Evolutionary conservation across 2,888 invertebrate species (phyloP).

Genomic region (Dioctria rufipes): DNA sequence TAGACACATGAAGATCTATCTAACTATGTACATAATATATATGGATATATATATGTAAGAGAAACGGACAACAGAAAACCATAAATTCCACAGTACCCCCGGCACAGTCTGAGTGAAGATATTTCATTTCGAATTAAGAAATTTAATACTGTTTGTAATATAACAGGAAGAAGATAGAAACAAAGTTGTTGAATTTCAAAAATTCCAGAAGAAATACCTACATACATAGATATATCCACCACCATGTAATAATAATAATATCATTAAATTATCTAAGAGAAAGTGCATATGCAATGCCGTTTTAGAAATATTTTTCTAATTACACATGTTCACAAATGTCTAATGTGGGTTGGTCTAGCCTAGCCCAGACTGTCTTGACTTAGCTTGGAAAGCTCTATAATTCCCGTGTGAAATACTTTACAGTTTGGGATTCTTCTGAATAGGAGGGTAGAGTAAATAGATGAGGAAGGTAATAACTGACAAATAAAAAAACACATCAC

Average conservation of each 20-base stretch:
- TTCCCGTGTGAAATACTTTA: constrained; percentile 33
- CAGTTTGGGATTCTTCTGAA: constrained; percentile 5
- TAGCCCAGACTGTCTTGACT: background rate
- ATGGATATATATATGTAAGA: background rate
- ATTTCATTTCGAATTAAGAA: background rate
- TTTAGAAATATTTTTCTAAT: constrained; percentile 41
- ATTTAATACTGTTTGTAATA: constrained; percentile 4
- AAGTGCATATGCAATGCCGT: constrained; percentile 50
- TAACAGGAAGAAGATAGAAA: background rate
- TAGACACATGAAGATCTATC: too few species aligned
- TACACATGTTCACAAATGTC: background rate
- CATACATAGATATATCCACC: background rate
- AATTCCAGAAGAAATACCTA: constrained; percentile 27
- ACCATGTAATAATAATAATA: constrained; percentile 3
- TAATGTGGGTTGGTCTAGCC: too few species aligned
- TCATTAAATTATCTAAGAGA: constrained; percentile 47
- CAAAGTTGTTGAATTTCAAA: constrained; percentile 2
- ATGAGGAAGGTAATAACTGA: background rate
- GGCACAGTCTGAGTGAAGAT: background rate
- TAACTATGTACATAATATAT: too few species aligned
- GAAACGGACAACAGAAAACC: constrained; percentile 18
- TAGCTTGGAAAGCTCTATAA: background rate
- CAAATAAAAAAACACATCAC: background rate
- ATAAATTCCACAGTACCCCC: constrained; percentile 10
- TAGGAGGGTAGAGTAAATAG: constrained; percentile 14